Base-by-base conservation (phyloP, 1,140 invertebrate species). In the Dinothrombium tinctorium region DNA sequence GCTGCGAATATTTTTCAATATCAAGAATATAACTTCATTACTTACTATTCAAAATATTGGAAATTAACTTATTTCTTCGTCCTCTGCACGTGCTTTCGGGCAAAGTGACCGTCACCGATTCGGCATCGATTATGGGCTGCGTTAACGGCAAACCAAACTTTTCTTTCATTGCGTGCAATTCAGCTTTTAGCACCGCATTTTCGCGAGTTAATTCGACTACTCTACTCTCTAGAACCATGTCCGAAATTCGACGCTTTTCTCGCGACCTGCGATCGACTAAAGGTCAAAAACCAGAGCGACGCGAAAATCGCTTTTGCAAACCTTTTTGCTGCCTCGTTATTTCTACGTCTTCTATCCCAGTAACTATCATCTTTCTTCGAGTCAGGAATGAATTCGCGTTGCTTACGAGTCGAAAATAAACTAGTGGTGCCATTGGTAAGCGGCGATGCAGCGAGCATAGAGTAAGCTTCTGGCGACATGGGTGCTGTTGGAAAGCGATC, bases 291-390 rank as follows among this genome's bases (percentile, higher is more conserved):
- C 2, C n/a, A 4, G 15, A 26, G 11, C 8, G 22, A 28, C 9
- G 11, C 14, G 15, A 39, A 24, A n/a, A n/a, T n/a, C n/a, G n/a
- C n/a, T n/a, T n/a, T 17, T 24, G 25, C 14, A 22, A 36, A 90
- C 4, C 86, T 62, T 54, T 89, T 84, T 21, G 84, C 89, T 0
- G 89, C 81, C 57, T 94, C 87, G 59, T 96, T 96, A 60, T 95
- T 95, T 23, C 86, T 69, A 29, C 84, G 65, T 29, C 89, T 66
- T 22, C 87, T 67, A 58, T 94, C 86, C 89, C 89, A 96, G 59
- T 96, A 95, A 50, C 76, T 81, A 49, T 90, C 81, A 53, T 96
- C 87, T 57, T 95, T 96, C 53, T 87, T 89, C 56, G 74, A 84
- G 52, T 94, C 87, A 0, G 87, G 87, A 38, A 90, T 92, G 58